Percentiles rank a stretch among this genome's conserved stretches.
phyloP scores from a whole-genome alignment of 2,888 invertebrate genomes.

The Rotaria socialis region DNA sequence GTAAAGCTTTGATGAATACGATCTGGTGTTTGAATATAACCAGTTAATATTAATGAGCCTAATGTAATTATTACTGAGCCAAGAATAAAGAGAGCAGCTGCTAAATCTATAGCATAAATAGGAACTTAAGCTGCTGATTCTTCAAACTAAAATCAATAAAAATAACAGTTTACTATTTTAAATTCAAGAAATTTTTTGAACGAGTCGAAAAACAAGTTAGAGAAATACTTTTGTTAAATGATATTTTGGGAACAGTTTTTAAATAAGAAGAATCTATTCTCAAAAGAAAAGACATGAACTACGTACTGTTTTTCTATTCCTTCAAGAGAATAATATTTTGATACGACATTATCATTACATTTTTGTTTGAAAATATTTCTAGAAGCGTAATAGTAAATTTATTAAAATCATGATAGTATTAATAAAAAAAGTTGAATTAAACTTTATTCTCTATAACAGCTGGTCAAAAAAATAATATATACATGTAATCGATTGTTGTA shows the following conservation, averaged over 20 bases:
- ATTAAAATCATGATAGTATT: background rate
- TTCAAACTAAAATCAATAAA: conserved; percentile 56
- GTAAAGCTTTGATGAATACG: conserved; percentile 44
- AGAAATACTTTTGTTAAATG: no score
- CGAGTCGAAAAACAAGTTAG: no score
- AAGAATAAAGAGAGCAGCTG: conserved; percentile 71
- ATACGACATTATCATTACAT: background rate
- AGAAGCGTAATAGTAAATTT: background rate
- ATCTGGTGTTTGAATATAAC: conserved; percentile 73
- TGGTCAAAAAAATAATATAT: no score
- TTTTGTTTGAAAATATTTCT: background rate
- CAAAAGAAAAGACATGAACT: no score
- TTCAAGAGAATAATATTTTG: background rate
- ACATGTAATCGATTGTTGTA: background rate
- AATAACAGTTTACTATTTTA: no score
- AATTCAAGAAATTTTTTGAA: no score
- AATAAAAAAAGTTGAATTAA: no score
- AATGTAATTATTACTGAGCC: conserved; percentile 73
- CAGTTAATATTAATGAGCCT: conserved; percentile 74
- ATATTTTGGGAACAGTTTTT: no score
- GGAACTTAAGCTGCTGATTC: conserved; percentile 69
- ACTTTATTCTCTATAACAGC: no score
- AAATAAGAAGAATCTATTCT: no score
- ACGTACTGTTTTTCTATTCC: background rate
- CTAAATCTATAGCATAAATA: conserved; percentile 76